Percentiles rank a stretch among this genome's conserved stretches.
Conservation (phyloP, 2,113 vertebrate species). For the Athene noctua region DNA sequence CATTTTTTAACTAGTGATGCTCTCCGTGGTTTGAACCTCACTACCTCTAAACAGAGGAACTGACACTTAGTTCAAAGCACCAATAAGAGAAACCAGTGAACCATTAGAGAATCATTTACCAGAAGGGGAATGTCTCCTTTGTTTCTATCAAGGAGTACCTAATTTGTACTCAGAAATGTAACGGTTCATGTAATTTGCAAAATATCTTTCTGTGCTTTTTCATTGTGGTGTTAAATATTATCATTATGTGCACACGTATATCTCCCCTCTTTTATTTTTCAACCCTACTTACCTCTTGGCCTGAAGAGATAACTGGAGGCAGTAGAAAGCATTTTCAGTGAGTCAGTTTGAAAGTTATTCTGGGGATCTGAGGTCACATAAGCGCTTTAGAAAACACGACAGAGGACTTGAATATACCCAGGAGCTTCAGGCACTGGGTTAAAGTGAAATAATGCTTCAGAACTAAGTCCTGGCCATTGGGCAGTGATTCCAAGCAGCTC, state of each 20-base stretch:
- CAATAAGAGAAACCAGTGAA: not conserved
- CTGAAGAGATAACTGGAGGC: not conserved
- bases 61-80: not conserved
- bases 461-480: not conserved
- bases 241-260: not conserved
- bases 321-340: not conserved
- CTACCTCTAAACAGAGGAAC: not conserved
- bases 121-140: not conserved
- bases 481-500: not conserved
- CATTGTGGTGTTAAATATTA: not conserved
- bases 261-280: not conserved
- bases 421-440: not conserved
- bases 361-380: not conserved
- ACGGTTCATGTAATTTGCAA: not conserved
- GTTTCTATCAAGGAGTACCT: not conserved
- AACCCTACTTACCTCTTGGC: not conserved
- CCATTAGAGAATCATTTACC: not conserved
- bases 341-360: not conserved
- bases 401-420: not conserved
- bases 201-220: not conserved
- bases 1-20: not conserved
- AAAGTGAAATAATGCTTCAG: conserved; percentile 4
- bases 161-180: not conserved
- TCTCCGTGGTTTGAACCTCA: not conserved
- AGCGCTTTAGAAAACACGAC: not conserved